Percentiles rank a stretch among this genome's conserved stretches.
phyloP scores from a whole-genome alignment of 1,140 invertebrate species.

The Macrotrachela quadricornifera region DNA sequence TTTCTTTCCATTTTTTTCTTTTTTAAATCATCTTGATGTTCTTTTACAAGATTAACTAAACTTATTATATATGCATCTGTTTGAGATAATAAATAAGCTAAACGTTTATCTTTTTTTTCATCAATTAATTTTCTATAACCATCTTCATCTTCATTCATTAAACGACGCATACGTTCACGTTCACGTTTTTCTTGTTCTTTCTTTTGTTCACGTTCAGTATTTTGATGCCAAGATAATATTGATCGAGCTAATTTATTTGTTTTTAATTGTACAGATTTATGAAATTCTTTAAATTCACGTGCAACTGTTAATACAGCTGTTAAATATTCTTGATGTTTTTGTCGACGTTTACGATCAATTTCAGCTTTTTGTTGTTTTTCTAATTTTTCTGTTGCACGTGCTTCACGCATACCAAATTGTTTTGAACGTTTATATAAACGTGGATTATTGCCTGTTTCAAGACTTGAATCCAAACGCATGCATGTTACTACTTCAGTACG shows the following conservation, averaged over 20 bases:
- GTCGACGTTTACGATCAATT: conserved; percentile 73
- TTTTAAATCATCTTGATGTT: conserved; percentile 54
- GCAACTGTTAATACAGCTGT: conserved; percentile 81
- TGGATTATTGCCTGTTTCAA: conserved; percentile 20
- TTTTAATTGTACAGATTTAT: conserved; percentile 69
- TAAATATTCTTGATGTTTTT: conserved; percentile 77
- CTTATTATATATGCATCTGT: conserved; percentile 95
- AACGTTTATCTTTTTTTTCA: conserved; percentile 96
- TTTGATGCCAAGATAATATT: conserved; percentile 80
- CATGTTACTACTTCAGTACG: conserved; percentile 39
- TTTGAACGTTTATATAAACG: conserved; percentile 90
- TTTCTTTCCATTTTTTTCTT: conserved; percentile 19
- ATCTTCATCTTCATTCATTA: conserved; percentile 51
- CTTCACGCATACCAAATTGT: conserved; percentile 75
- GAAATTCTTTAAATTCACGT: conserved; percentile 82
- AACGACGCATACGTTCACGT: conserved; percentile 85
- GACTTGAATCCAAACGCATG: conserved; percentile 2
- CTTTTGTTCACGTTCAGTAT: conserved; percentile 92
- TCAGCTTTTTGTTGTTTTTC: conserved; percentile 96
- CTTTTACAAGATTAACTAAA: conserved; percentile 42
- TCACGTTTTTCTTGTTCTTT: conserved; percentile 96
- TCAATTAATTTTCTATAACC: conserved; percentile 77
- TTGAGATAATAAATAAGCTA: conserved; percentile 85
- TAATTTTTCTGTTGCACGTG: conserved; percentile 82
- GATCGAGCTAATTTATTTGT: conserved; percentile 76